A percentile compares a stretch with the other conserved stretches of the same genome.
Evolutionary conservation across 2,113 vertebrate genomes (phyloP).

Genomic region (Chaenocephalus aceratus): DNA sequence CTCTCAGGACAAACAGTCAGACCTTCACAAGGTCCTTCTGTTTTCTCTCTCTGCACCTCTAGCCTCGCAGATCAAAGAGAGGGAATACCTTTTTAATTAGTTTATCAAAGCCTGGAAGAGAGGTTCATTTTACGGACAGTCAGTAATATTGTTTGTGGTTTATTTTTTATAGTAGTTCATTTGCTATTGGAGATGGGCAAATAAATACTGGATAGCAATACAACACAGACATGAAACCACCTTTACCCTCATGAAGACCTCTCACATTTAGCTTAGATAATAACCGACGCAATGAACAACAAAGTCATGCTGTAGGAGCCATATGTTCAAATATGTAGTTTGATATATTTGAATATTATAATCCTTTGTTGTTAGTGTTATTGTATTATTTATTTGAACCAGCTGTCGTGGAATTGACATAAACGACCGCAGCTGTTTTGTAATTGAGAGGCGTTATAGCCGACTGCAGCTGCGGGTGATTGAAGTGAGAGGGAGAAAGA

Average conservation of each 20-base stretch:
- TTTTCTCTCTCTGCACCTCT: constrained; percentile 6
- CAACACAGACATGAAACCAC: neutral
- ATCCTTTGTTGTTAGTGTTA: too few species aligned
- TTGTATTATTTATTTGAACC: too few species aligned
- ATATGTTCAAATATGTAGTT: too few species aligned
- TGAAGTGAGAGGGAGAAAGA: too few species aligned
- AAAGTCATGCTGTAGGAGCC: neutral
- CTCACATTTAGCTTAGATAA: neutral
- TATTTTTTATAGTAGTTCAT: constrained; percentile 55
- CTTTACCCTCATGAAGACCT: neutral
- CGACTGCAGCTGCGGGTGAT: too few species aligned
- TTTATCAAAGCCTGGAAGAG: constrained; percentile 63
- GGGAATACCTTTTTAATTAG: constrained; percentile 69
- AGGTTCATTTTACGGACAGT: constrained; percentile 52
- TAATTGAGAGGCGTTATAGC: too few species aligned
- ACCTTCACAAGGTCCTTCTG: constrained; percentile 39
- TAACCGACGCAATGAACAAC: neutral
- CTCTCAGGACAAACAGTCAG: constrained; percentile 52
- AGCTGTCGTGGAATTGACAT: too few species aligned
- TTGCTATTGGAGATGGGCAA: constrained; percentile 46
- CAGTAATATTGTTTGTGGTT: constrained; percentile 49
- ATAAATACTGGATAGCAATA: constrained; percentile 13
- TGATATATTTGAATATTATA: too few species aligned
- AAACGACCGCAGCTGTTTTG: too few species aligned
- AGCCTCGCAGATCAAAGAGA: constrained; percentile 32